phyloP scores from a whole-genome alignment of 2,888 invertebrate genomes.

The Elmis aenea region DNA sequence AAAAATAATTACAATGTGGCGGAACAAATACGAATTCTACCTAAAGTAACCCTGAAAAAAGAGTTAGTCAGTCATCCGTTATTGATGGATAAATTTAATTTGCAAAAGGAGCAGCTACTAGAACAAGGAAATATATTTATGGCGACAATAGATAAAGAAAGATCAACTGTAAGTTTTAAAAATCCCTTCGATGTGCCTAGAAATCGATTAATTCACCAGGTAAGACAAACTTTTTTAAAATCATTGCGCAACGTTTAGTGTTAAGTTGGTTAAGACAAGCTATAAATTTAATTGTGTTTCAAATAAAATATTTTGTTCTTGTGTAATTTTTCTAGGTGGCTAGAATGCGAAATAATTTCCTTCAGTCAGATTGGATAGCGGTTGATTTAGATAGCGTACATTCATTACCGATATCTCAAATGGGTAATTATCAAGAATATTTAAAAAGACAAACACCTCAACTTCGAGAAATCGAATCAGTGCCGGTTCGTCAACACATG shows the following conservation, averaged over 20 bases:
- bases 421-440: conserved; percentile 99
- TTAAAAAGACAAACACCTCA: conserved; percentile 90
- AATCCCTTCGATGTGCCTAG: conserved; percentile 96
- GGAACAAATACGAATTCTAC: conserved; percentile 48
- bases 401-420: conserved; percentile 92
- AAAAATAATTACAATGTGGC: conserved; percentile 31
- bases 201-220: conserved; percentile 81
- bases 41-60: conserved; percentile 61
- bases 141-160: conserved; percentile 52
- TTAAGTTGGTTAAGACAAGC: too few relatives aligned
- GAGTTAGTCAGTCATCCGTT: conserved; percentile 79
- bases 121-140: conserved; percentile 83
- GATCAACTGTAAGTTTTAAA: conserved; percentile 66
- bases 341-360: conserved; percentile 90
- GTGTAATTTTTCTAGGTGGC: conserved; percentile 57
- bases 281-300: too few relatives aligned
- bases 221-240: too few relatives aligned
- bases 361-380: conserved; percentile 72
- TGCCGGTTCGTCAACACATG: conserved; percentile 94
- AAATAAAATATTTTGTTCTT: too few relatives aligned
- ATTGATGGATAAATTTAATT: conserved; percentile 75
- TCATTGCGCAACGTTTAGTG: too few relatives aligned
- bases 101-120: conserved; percentile 77
- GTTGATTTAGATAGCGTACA: conserved; percentile 91
- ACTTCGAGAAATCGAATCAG: conserved; percentile 89